phyloP scores from a whole-genome alignment of 2,888 invertebrate species.

The Callinectes sapidus region DNA sequence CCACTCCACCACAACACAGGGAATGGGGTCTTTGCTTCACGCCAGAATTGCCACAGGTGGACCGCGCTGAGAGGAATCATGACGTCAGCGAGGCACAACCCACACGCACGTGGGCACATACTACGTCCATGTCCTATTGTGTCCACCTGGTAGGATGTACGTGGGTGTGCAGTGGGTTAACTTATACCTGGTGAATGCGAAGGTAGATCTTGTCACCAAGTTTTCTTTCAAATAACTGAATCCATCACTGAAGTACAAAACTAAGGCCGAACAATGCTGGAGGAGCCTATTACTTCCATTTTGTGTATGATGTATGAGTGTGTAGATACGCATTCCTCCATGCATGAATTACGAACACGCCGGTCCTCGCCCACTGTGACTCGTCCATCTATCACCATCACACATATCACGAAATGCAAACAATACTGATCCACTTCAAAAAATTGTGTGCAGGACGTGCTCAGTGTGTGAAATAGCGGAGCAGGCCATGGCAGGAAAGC shows the following conservation, averaged over 20 bases:
- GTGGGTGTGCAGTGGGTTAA: neutral
- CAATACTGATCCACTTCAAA: neutral
- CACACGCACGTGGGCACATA: conserved; percentile 19
- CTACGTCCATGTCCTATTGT: neutral
- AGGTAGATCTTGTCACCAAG: neutral
- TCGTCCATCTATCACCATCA: neutral
- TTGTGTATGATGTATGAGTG: neutral
- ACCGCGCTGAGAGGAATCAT: neutral
- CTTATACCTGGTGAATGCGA: neutral
- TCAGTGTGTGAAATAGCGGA: neutral
- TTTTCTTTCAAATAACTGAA: neutral
- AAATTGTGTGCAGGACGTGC: neutral
- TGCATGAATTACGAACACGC: neutral
- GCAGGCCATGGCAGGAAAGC: neutral
- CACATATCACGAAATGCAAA: neutral
- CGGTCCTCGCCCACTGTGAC: neutral
- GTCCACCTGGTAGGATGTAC: neutral
- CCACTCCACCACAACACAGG: neutral
- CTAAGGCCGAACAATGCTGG: neutral
- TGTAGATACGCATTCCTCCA: neutral
- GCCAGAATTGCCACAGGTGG: neutral
- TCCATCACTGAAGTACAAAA: neutral
- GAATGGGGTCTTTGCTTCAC: neutral
- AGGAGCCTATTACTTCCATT: neutral
- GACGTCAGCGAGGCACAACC: neutral